These are phyloP conservation scores for Anhinga anhinga DNA, from an alignment of 2,113 vertebrate species.

Conservation along the genomic window DNA sequence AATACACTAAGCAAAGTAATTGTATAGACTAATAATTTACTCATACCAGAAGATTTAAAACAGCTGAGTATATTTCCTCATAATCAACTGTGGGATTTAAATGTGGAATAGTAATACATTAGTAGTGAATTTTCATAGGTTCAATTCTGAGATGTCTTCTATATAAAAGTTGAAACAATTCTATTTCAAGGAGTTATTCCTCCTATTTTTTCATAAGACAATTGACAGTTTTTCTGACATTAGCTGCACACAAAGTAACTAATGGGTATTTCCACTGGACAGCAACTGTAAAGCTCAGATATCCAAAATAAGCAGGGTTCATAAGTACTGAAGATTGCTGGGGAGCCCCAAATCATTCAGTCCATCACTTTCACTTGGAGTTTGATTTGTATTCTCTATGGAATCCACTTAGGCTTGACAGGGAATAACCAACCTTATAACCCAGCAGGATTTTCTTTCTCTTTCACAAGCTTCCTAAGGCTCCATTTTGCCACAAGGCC, in stretches of 20 bases:
- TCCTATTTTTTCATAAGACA: neutral
- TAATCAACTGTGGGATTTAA: neutral
- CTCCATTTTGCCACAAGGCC: neutral
- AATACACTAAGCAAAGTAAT: neutral
- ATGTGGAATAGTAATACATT: neutral
- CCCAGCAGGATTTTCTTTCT: neutral
- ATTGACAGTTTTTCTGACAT: neutral
- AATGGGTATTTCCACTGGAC: neutral
- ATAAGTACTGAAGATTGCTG: neutral
- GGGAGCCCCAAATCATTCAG: neutral
- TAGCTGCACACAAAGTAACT: neutral
- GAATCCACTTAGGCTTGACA: neutral
- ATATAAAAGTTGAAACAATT: neutral
- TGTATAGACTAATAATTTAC: neutral
- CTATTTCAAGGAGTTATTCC: neutral
- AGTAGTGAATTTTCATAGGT: neutral
- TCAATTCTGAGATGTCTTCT: neutral
- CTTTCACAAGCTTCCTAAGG: neutral
- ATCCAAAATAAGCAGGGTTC: neutral
- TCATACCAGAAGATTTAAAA: neutral
- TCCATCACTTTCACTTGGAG: neutral
- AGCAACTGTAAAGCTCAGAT: neutral
- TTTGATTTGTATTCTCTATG: neutral
- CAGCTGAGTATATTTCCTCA: neutral
- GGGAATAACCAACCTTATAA: neutral